These are phyloP conservation scores for Percopsis omiscomaycus DNA, from an alignment of 2,797 vertebrate species.

Conservation along the genomic window DNA sequence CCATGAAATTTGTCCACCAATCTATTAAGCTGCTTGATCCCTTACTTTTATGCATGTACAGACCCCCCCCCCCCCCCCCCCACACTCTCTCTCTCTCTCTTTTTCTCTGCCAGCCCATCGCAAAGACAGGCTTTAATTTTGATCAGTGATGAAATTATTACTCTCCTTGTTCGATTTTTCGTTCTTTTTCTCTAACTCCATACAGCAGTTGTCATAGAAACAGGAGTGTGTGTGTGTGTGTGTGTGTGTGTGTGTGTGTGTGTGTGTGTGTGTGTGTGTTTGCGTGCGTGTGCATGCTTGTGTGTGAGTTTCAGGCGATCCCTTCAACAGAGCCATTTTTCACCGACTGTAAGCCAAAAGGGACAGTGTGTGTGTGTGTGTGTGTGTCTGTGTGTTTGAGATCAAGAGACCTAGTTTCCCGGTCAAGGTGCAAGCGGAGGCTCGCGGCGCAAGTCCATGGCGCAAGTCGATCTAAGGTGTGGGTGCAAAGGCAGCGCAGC, in stretches of 20 bases:
- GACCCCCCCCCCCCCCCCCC: background rate
- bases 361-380: conserved; percentile 22
- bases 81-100: conserved; percentile 13
- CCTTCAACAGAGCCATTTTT: conserved; percentile 85
- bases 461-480: no score
- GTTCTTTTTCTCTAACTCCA: conserved; percentile 43
- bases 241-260: conserved; percentile 3
- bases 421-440: no score
- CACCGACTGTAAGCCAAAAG: conserved; percentile 71
- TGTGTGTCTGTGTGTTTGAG: conserved; percentile 8
- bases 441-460: no score
- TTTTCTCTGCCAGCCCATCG: conserved; percentile 55
- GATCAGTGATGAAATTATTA: conserved; percentile 82
- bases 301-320: conserved; percentile 74
- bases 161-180: conserved; percentile 68
- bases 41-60: conserved; percentile 42
- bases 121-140: conserved; percentile 78
- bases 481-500: no score
- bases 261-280: conserved; percentile 9
- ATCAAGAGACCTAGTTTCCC: no score
- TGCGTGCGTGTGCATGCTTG: conserved; percentile 14
- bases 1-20: conserved; percentile 5
- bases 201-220: conserved; percentile 86
- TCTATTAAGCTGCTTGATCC: conserved; percentile 48
- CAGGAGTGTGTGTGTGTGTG: conserved; percentile 60